phyloP scores from a whole-genome alignment of 2,888 invertebrate species.

The Crematogaster levior region DNA sequence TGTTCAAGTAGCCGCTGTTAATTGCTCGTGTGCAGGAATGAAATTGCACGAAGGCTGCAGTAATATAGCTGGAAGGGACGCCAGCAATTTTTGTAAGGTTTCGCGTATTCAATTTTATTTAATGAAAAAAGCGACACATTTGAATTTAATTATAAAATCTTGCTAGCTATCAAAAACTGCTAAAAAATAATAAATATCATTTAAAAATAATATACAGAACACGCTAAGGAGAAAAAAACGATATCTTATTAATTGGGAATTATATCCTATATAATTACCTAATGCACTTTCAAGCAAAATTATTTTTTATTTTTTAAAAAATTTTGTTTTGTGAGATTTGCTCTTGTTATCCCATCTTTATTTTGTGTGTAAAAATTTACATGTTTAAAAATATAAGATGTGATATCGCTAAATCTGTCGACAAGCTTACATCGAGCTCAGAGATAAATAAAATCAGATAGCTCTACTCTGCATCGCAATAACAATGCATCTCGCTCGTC shows the following conservation, averaged over 20 bases:
- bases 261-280: neutral
- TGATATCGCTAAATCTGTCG: neutral
- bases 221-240: neutral
- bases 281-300: too few relatives aligned
- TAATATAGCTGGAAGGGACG: neutral
- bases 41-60: slow-evolving; percentile 17
- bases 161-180: neutral
- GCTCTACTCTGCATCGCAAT: slow-evolving; percentile 61
- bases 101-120: neutral
- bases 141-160: neutral
- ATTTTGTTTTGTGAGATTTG: neutral
- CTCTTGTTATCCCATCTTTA: too few relatives aligned
- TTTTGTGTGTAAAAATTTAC: neutral
- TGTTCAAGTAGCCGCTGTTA: slow-evolving; percentile 27
- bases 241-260: neutral
- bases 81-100: neutral
- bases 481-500: slow-evolving; percentile 68
- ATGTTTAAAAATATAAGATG: neutral
- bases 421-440: neutral
- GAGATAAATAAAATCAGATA: neutral
- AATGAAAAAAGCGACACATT: neutral
- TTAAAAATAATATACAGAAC: neutral
- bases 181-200: neutral
- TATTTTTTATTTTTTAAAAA: neutral
- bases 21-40: slow-evolving; percentile 15